Conservation (phyloP, 2,888 invertebrate species). For the Drosophila paramelanica region DNA sequence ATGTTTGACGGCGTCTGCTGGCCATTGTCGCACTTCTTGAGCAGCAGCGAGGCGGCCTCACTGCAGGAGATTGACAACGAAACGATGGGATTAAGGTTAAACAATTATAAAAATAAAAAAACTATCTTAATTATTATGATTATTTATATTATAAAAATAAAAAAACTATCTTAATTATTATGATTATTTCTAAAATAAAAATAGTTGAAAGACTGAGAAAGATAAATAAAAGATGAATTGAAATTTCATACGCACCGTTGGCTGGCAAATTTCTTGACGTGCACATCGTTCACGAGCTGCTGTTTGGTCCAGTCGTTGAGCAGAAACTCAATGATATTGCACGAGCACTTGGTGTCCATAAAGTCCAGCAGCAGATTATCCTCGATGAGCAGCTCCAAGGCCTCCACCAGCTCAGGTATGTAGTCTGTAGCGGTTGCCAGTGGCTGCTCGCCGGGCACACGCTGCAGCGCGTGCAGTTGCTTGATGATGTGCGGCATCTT, state of each 20-base stretch:
- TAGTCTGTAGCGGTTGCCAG: slow-evolving; percentile 86
- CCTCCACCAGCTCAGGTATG: slow-evolving; percentile 91
- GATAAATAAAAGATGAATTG: too few species aligned
- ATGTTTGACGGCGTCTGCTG: slow-evolving; percentile 91
- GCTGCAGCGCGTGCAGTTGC: slow-evolving; percentile 87
- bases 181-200: too few species aligned
- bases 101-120: too few species aligned
- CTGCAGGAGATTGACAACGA: slow-evolving; percentile 75
- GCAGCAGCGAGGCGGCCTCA: slow-evolving; percentile 87
- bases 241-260: slow-evolving; percentile 80
- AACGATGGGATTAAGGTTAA: neutral
- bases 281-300: slow-evolving; percentile 91
- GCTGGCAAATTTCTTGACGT: slow-evolving; percentile 89
- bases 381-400: slow-evolving; percentile 93
- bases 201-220: too few species aligned
- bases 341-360: slow-evolving; percentile 94
- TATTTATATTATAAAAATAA: too few species aligned
- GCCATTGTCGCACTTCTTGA: slow-evolving; percentile 89
- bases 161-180: too few species aligned
- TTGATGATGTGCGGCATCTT: slow-evolving; percentile 94
- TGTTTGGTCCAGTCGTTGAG: slow-evolving; percentile 93
- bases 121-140: too few species aligned
- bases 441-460: slow-evolving; percentile 69
- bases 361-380: slow-evolving; percentile 94
- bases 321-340: slow-evolving; percentile 93